Conservation (phyloP, 2,113 vertebrate genomes). For the Verasper variegatus region DNA sequence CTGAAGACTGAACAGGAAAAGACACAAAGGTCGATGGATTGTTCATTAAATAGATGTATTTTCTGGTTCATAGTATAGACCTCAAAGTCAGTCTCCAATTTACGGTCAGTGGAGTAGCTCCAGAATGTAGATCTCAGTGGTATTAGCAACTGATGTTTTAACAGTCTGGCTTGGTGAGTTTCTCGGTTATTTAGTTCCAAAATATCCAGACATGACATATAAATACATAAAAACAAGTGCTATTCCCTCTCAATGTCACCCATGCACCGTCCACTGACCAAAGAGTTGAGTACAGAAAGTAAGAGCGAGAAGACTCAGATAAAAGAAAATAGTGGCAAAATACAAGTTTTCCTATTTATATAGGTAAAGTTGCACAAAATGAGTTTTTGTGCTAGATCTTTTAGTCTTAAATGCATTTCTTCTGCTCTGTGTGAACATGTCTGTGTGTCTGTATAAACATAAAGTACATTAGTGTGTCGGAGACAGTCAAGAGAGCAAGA, state of each 20-base stretch:
- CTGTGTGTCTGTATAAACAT: constrained; percentile 23
- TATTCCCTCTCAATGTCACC: not conserved
- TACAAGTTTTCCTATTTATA: not conserved
- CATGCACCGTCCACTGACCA: not conserved
- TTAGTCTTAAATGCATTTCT: not conserved
- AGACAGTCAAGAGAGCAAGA: constrained; percentile 26
- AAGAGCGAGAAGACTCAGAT: not conserved
- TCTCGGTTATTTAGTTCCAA: constrained; percentile 17
- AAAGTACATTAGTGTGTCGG: constrained; percentile 13
- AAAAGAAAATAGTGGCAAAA: not conserved
- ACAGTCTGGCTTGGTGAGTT: constrained; percentile 25
- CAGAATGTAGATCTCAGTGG: constrained; percentile 35
- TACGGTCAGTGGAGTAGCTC: constrained; percentile 27
- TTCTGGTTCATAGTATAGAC: constrained; percentile 19
- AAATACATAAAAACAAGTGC: constrained; percentile 20
- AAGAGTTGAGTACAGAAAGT: not conserved
- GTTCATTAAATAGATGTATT: constrained; percentile 24
- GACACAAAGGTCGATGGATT: not conserved
- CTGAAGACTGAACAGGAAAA: constrained; percentile 19
- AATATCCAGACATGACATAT: constrained; percentile 20
- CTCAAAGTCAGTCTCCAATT: constrained; percentile 44
- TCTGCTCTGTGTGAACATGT: not conserved
- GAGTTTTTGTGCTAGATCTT: not conserved
- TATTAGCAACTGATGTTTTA: constrained; percentile 34
- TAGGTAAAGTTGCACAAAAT: not conserved